Percentiles rank a stretch among this genome's conserved stretches.
phyloP scores from a whole-genome alignment of 2,113 vertebrate genomes.

The Leiothrix lutea region DNA sequence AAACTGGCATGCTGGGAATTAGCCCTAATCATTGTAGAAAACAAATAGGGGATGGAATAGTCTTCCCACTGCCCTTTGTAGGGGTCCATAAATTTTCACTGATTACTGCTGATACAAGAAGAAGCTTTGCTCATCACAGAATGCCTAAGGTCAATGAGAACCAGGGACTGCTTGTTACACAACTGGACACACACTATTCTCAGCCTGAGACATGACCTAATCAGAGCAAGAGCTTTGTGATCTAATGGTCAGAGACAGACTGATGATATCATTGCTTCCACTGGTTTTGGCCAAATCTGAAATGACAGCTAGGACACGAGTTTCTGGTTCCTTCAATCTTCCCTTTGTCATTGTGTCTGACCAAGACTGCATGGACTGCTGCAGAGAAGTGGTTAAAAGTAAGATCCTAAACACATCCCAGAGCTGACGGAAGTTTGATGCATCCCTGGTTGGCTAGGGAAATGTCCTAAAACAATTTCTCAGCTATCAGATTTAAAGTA shows the following conservation, averaged over 20 bases:
- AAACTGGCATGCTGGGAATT: background rate
- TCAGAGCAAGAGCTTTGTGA: background rate
- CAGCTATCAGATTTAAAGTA: background rate
- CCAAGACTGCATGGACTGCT: background rate
- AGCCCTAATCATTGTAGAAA: background rate
- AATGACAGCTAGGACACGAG: background rate
- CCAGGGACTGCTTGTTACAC: background rate
- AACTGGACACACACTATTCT: background rate
- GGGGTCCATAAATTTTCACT: background rate
- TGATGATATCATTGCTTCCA: conserved; percentile 12
- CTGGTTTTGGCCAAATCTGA: background rate
- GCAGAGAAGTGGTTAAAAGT: background rate
- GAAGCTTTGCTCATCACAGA: background rate
- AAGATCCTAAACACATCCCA: background rate
- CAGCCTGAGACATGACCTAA: conserved; percentile 47
- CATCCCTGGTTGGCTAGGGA: background rate
- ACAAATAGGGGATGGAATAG: background rate
- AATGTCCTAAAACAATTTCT: background rate
- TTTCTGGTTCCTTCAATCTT: background rate
- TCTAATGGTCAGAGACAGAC: conserved; percentile 7
- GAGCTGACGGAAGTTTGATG: background rate
- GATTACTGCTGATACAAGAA: background rate
- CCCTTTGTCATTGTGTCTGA: background rate
- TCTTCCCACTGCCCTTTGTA: background rate
- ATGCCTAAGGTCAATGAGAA: conserved; percentile 2